phyloP scores from a whole-genome alignment of 2,888 invertebrate species.

The Drosophila sordidapex region DNA sequence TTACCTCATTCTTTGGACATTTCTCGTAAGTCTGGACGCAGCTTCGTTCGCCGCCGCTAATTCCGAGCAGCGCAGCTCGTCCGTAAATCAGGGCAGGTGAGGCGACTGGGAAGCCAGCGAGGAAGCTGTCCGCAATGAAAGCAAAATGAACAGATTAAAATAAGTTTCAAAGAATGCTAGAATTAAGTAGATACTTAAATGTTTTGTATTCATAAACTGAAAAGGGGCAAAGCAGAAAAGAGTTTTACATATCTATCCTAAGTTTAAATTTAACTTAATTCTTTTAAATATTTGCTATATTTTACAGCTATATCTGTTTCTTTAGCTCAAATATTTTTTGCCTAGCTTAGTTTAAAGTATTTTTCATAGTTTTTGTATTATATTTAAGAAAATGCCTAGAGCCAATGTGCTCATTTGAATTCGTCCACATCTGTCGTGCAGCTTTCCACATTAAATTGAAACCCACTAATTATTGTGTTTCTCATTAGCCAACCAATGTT shows the following conservation, averaged over 20 bases:
- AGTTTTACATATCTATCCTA: neutral
- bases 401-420: neutral
- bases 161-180: neutral
- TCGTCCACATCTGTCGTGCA: neutral
- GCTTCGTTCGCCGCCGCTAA: slow-evolving; percentile 86
- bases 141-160: neutral
- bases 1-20: slow-evolving; percentile 88
- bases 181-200: neutral
- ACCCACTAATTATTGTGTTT: slow-evolving; percentile 20
- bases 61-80: slow-evolving; percentile 90
- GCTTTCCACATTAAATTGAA: slow-evolving; percentile 4
- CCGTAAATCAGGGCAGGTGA: slow-evolving; percentile 90
- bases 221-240: neutral
- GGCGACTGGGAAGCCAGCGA: slow-evolving; percentile 84
- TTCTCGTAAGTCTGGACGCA: slow-evolving; percentile 87
- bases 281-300: neutral
- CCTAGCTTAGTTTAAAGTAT: neutral
- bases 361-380: neutral
- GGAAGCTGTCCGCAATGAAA: slow-evolving; percentile 64
- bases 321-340: neutral
- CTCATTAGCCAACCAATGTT: slow-evolving; percentile 37
- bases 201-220: neutral
- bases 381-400: neutral
- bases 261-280: neutral
- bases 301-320: neutral